Percentiles rank a stretch among this genome's conserved stretches.
These are phyloP conservation scores for Drosophila funebris DNA, from an alignment of 1,140 invertebrate species.

Conservation along the genomic window DNA sequence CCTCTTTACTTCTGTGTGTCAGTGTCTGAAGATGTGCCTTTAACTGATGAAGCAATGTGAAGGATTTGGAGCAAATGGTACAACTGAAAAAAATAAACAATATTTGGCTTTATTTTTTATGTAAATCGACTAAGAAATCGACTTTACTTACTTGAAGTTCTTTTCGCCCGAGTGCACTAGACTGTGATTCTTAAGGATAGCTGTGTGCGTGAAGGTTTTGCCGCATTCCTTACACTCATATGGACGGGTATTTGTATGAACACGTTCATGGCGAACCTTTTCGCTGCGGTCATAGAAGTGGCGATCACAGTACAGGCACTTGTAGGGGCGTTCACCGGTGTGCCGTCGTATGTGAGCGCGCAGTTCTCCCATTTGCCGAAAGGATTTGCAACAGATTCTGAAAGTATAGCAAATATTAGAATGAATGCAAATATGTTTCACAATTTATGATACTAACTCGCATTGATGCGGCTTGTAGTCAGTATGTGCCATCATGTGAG, in stretches of 20 bases:
- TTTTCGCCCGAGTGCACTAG: slow-evolving; percentile 71
- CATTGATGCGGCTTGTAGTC: slow-evolving; percentile 76
- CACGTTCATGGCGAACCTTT: slow-evolving; percentile 75
- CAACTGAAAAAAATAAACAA: slow-evolving; percentile 48
- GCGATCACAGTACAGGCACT: slow-evolving; percentile 71
- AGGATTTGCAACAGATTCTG: slow-evolving; percentile 71
- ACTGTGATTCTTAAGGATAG: slow-evolving; percentile 73
- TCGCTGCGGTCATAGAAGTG: slow-evolving; percentile 78
- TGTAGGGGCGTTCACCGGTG: slow-evolving; percentile 74
- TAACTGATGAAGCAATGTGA: slow-evolving; percentile 69
- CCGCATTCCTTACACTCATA: slow-evolving; percentile 86
- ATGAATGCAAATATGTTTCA: background rate
- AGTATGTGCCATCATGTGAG: slow-evolving; percentile 66
- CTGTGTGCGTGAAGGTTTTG: slow-evolving; percentile 86
- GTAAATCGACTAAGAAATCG: background rate
- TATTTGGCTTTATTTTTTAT: no score
- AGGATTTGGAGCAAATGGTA: slow-evolving; percentile 66
- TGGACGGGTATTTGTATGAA: slow-evolving; percentile 86
- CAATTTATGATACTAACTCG: slow-evolving; percentile 60
- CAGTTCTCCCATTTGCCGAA: slow-evolving; percentile 73
- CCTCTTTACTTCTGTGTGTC: slow-evolving; percentile 61
- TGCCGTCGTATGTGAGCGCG: slow-evolving; percentile 74
- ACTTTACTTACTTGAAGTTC: slow-evolving; percentile 54
- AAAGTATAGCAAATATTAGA: background rate
- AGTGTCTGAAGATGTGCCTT: slow-evolving; percentile 76